These are phyloP conservation scores for Parambassis ranga DNA, from an alignment of 2,797 vertebrate species.

Conservation along the genomic window DNA sequence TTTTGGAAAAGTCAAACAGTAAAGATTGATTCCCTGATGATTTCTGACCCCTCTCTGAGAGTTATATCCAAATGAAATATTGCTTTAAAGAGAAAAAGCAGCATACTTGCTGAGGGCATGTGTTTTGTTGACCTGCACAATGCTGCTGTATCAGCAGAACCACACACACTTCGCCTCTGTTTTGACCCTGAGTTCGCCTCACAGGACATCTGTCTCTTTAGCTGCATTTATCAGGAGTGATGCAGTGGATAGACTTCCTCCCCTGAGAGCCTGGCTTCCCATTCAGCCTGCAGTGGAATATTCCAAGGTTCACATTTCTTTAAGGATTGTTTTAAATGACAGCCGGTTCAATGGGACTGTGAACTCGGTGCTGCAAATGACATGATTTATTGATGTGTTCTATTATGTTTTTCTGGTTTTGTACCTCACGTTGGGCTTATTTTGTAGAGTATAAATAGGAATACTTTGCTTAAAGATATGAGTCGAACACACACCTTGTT, in stretches of 20 bases:
- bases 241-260: slow-evolving; percentile 52
- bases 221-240: slow-evolving; percentile 30
- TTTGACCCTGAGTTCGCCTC: slow-evolving; percentile 34
- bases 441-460: no score
- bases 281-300: slow-evolving; percentile 19
- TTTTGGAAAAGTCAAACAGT: neutral
- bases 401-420: no score
- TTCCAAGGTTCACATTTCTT: slow-evolving; percentile 4
- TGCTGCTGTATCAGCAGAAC: slow-evolving; percentile 45
- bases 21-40: neutral
- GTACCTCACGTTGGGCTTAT: no score
- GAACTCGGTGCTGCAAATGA: neutral
- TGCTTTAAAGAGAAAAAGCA: neutral
- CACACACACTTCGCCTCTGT: slow-evolving; percentile 18
- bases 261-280: slow-evolving; percentile 43
- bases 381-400: no score
- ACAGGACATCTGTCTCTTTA: slow-evolving; percentile 57
- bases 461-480: neutral
- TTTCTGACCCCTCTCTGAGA: neutral
- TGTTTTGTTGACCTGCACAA: neutral
- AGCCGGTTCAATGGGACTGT: neutral
- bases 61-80: neutral
- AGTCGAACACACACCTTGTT: slow-evolving; percentile 63
- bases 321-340: neutral
- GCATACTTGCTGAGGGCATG: neutral